Percentiles rank a stretch among this genome's conserved stretches.
These are phyloP conservation scores for Tachina fera DNA, from an alignment of 2,888 invertebrate species.

Conservation along the genomic window DNA sequence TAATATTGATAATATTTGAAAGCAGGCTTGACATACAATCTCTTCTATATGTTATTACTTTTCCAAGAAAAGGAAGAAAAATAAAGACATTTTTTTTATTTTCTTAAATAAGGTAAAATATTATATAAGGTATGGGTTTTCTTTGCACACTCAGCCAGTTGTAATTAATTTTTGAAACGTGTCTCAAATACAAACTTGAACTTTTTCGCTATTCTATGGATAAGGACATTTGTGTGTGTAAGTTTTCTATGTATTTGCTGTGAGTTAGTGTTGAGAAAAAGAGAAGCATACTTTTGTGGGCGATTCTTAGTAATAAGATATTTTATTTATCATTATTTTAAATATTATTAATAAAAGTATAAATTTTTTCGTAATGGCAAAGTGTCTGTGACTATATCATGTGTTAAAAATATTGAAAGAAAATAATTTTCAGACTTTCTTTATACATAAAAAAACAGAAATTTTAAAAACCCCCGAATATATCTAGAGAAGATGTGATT, in stretches of 20 bases:
- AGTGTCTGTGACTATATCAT: too few species aligned
- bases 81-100: too few species aligned
- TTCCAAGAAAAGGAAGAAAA: slow-evolving; percentile 12
- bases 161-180: slow-evolving; percentile 65
- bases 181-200: slow-evolving; percentile 65
- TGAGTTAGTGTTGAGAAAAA: background rate
- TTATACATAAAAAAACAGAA: too few species aligned
- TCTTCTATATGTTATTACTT: background rate
- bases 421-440: too few species aligned
- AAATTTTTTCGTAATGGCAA: too few species aligned
- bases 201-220: slow-evolving; percentile 1
- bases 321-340: background rate
- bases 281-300: too few species aligned
- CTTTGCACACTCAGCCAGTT: slow-evolving; percentile 16
- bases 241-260: background rate
- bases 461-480: too few species aligned
- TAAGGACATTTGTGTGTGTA: background rate
- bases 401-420: too few species aligned
- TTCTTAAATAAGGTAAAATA: slow-evolving; percentile 2
- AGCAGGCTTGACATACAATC: slow-evolving; percentile 25
- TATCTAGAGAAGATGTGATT: too few species aligned
- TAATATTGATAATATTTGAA: slow-evolving; percentile 21
- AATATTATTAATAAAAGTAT: too few species aligned
- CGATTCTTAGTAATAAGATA: too few species aligned
- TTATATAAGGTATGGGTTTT: background rate